Percentiles rank a stretch among this genome's conserved stretches.
Conservation (phyloP, 53 echinoderm and acorn worm species). For the Patiria pectinifera region DNA sequence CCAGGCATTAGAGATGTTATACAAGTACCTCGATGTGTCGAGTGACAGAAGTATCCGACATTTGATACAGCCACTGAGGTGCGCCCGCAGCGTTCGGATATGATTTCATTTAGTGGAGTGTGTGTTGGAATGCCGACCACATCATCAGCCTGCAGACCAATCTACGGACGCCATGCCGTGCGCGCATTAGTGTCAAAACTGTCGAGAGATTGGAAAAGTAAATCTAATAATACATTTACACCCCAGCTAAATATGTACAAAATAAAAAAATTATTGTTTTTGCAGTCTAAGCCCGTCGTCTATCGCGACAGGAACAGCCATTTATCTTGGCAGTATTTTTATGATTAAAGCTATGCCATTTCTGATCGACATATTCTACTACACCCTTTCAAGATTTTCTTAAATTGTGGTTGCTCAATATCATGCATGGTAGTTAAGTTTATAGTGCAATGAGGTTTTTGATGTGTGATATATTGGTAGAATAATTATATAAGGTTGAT, state of each 20-base stretch:
- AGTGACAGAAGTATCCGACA: constrained; percentile 35
- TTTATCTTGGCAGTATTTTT: too few species aligned
- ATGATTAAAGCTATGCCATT: too few species aligned
- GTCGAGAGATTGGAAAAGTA: background rate
- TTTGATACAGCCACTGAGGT: constrained; percentile 43
- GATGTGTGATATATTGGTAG: too few species aligned
- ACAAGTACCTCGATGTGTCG: constrained; percentile 17
- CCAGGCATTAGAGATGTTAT: constrained; percentile 2
- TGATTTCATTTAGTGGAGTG: constrained; percentile 53
- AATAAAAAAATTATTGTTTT: background rate
- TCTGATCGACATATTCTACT: too few species aligned
- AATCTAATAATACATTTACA: background rate
- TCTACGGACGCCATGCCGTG: background rate
- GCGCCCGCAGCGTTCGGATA: constrained; percentile 60
- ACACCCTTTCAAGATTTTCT: too few species aligned
- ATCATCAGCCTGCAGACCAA: background rate
- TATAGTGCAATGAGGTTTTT: too few species aligned
- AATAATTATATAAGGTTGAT: too few species aligned
- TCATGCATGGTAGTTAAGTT: too few species aligned
- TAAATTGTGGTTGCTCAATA: too few species aligned
- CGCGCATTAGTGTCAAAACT: background rate
- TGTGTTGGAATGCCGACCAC: constrained; percentile 39
- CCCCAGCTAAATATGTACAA: background rate
- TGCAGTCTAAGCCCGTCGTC: background rate
- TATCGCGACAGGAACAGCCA: too few species aligned